phyloP scores from a whole-genome alignment of 2,797 vertebrate species.

The Cygnus olor region DNA sequence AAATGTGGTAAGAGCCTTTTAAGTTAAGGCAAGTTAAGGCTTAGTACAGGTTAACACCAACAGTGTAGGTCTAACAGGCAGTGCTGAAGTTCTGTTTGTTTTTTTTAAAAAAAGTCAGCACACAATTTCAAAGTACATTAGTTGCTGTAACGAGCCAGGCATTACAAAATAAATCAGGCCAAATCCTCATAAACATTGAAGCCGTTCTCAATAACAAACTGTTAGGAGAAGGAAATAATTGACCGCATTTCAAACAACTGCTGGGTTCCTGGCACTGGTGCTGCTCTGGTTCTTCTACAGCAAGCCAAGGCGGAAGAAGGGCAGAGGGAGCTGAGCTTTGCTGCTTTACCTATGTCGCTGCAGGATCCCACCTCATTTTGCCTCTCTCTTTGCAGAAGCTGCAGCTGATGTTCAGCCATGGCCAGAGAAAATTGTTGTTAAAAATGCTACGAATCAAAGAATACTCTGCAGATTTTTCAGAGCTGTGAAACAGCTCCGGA shows the following conservation, averaged over 20 bases:
- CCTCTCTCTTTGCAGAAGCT: not conserved
- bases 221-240: not conserved
- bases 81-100: not conserved
- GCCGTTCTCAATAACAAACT: not conserved
- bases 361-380: not conserved
- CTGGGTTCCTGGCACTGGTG: not conserved
- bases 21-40: not conserved
- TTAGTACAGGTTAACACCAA: not conserved
- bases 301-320: rapidly evolving
- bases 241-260: not conserved
- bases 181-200: not conserved
- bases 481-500: not conserved
- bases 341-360: not conserved
- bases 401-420: not conserved
- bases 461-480: not conserved
- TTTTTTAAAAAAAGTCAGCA: not conserved
- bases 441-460: not conserved
- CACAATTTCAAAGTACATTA: not conserved
- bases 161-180: not conserved
- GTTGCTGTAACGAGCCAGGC: not conserved
- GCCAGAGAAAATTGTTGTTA: not conserved
- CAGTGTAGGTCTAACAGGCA: rapidly evolving
- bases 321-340: not conserved
- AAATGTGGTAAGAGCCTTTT: not conserved
- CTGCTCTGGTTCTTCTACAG: not conserved